Conservation (phyloP, 1,140 invertebrate species). For the Megalopta genalis region DNA sequence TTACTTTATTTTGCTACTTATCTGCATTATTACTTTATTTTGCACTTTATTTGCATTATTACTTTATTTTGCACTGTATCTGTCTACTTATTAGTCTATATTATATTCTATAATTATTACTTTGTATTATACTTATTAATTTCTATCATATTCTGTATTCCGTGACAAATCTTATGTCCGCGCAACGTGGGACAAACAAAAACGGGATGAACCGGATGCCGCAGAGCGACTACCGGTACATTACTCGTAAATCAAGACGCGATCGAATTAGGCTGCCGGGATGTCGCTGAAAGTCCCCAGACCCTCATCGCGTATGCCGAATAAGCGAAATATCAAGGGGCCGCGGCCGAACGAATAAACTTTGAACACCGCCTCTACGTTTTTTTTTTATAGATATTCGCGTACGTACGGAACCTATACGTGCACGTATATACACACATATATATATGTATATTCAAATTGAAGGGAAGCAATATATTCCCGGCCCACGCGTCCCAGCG, state of each 20-base stretch:
- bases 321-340: conserved; percentile 25
- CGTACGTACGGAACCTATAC: too few relatives aligned
- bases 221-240: rapidly evolving
- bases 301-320: conserved; percentile 30
- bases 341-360: conserved; percentile 42
- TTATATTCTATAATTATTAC: too few relatives aligned
- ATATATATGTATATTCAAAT: conserved; percentile 54
- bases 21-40: too few relatives aligned
- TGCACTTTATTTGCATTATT: too few relatives aligned
- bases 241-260: conserved; percentile 7
- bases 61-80: too few relatives aligned
- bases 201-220: not conserved
- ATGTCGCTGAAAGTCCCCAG: conserved; percentile 18
- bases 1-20: too few relatives aligned
- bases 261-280: conserved; percentile 32
- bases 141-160: too few relatives aligned
- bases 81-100: too few relatives aligned
- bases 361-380: conserved; percentile 24
- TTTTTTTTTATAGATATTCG: conserved; percentile 19
- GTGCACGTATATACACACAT: not conserved
- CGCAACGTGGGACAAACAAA: not conserved
- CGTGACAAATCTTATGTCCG: too few relatives aligned
- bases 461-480: conserved; percentile 53
- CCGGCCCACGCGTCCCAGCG: not conserved
- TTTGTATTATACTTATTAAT: too few relatives aligned